These are phyloP conservation scores for Tigriopus japonicus DNA, from an alignment of 1,140 invertebrate genomes.

Conservation along the genomic window DNA sequence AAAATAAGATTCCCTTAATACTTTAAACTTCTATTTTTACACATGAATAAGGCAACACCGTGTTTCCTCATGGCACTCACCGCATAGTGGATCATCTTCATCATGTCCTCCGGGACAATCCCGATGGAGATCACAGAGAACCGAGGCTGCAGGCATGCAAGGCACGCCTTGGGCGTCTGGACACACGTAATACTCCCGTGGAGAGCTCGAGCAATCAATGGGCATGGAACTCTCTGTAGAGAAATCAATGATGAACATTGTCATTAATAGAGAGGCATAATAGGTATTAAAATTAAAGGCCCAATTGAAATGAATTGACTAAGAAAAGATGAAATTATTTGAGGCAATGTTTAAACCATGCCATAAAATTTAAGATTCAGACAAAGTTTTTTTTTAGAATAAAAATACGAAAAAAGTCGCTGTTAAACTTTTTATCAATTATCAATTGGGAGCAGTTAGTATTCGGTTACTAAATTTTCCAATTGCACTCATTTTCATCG, in stretches of 20 bases:
- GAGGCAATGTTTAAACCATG: neutral
- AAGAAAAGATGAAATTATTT: neutral
- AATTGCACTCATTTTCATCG: neutral
- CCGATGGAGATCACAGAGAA: constrained; percentile 7
- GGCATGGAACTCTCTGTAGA: neutral
- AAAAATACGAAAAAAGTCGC: neutral
- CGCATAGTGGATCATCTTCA: neutral
- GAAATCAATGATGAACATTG: neutral
- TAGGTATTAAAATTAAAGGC: neutral
- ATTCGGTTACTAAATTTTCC: too few species aligned
- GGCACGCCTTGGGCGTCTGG: neutral
- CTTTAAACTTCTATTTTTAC: too few species aligned
- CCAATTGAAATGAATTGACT: neutral
- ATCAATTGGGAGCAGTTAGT: too few species aligned
- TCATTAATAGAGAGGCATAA: neutral
- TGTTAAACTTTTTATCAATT: neutral
- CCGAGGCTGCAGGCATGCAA: constrained; percentile 1
- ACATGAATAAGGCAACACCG: too few species aligned
- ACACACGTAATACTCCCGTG: neutral
- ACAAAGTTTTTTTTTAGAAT: neutral
- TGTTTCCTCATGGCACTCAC: neutral
- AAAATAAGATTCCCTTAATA: too few species aligned
- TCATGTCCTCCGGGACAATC: constrained; percentile 7
- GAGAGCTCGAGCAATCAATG: constrained; percentile 4
- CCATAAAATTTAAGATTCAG: neutral